phyloP scores from a whole-genome alignment of 2,797 vertebrate species.

The Vespertilio murinus region DNA sequence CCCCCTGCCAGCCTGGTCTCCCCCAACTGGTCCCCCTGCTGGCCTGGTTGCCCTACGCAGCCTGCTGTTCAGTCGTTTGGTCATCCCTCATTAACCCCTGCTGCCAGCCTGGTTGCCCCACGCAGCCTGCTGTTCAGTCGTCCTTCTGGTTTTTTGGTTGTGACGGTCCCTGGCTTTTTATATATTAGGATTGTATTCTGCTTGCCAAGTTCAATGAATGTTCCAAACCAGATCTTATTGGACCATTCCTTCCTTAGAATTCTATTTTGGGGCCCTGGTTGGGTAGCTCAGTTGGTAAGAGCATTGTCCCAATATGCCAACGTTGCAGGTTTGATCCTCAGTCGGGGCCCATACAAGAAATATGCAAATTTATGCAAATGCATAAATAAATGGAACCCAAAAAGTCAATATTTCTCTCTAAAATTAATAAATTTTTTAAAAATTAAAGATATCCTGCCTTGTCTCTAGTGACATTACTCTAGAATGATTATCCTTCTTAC shows the following conservation, averaged over 20 bases:
- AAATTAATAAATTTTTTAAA: not conserved
- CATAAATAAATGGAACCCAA: not conserved
- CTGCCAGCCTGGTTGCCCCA: too few species aligned
- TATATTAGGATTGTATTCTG: not conserved
- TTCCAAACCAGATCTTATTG: not conserved
- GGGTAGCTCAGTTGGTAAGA: not conserved
- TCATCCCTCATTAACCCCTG: too few species aligned
- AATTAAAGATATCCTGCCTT: not conserved
- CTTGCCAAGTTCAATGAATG: not conserved
- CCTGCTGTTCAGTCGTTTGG: too few species aligned
- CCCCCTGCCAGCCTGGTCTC: too few species aligned
- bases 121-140: too few species aligned
- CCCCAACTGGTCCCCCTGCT: too few species aligned
- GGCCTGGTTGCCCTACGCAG: too few species aligned
- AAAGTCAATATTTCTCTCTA: not conserved
- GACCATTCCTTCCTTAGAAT: not conserved
- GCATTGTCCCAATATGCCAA: not conserved
- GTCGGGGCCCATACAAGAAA: not conserved
- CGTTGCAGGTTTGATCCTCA: not conserved
- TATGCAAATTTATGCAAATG: not conserved
- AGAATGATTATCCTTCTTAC: not conserved
- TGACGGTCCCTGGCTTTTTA: too few species aligned
- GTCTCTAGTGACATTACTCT: not conserved
- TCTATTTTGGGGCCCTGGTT: not conserved
- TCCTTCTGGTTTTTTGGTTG: too few species aligned